Evolutionary conservation across 2,797 vertebrate genomes (phyloP).

Genomic region (Pachyuromys duprasi): DNA sequence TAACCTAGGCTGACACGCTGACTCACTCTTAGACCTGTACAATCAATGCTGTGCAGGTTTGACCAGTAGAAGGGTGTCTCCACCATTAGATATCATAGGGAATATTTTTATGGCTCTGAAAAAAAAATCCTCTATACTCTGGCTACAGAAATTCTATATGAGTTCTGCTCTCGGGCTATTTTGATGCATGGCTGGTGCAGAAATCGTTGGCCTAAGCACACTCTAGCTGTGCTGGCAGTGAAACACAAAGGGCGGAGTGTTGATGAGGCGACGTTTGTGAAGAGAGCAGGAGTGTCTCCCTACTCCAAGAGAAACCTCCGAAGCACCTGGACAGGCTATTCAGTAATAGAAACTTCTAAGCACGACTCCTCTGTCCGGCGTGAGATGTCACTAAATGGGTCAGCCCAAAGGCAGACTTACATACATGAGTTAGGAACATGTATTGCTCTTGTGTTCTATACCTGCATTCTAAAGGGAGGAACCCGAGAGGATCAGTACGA

Average conservation of each 20-base stretch:
- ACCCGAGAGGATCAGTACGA: not conserved
- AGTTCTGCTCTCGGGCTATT: not conserved
- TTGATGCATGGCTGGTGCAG: not conserved
- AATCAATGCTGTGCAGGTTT: not conserved
- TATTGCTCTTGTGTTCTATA: not conserved
- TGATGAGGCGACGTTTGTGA: not conserved
- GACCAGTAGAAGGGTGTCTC: not conserved
- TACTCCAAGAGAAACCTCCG: not conserved
- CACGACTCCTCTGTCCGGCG: not conserved
- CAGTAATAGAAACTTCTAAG: not conserved
- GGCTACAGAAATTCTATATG: not conserved
- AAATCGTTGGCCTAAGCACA: not conserved
- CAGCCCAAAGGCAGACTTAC: not conserved
- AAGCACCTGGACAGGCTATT: not conserved
- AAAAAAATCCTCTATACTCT: not conserved
- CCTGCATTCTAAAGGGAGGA: conserved; percentile 25
- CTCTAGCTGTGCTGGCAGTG: not conserved
- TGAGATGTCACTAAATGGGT: not conserved
- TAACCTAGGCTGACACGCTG: not conserved
- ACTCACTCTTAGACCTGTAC: no score
- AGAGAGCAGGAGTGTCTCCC: not conserved
- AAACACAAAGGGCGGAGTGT: not conserved
- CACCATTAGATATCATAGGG: not conserved
- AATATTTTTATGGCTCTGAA: not conserved
- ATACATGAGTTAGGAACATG: not conserved